Conservation (phyloP, 2,888 invertebrate species). For the Phlogophora meticulosa region DNA sequence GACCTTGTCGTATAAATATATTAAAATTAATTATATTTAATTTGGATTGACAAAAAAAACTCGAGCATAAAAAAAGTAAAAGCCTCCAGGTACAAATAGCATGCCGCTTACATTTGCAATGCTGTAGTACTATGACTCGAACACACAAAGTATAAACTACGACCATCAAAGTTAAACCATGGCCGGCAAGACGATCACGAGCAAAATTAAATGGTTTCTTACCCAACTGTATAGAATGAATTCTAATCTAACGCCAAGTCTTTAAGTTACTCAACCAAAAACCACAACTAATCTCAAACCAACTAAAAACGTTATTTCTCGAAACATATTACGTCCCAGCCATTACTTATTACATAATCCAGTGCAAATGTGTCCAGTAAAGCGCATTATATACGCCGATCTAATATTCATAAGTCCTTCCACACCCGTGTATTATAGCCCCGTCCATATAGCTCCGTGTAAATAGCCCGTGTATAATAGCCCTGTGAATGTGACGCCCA, state of each 20-base stretch:
- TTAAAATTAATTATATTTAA: no score
- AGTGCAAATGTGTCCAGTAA: constrained; percentile 67
- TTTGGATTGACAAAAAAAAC: no score
- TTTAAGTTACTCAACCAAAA: neutral
- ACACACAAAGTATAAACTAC: no score
- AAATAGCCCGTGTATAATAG: constrained; percentile 33
- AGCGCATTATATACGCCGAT: constrained; percentile 64
- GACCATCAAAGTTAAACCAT: no score
- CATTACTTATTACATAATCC: constrained; percentile 71
- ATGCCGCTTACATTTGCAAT: no score
- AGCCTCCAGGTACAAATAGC: no score
- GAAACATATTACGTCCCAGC: constrained; percentile 42
- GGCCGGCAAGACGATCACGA: no score
- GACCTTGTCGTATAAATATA: no score
- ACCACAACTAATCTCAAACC: neutral
- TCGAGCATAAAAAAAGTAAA: no score
- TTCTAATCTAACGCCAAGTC: neutral
- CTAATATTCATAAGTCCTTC: constrained; percentile 67
- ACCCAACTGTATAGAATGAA: no score
- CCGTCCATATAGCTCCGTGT: constrained; percentile 14
- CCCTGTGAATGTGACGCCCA: constrained; percentile 24
- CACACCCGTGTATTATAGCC: constrained; percentile 45
- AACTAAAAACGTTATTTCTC: constrained; percentile 49
- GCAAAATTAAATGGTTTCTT: no score
- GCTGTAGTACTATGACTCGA: no score